phyloP scores from a whole-genome alignment of 2,888 invertebrate genomes.

The Epirrita christyi region DNA sequence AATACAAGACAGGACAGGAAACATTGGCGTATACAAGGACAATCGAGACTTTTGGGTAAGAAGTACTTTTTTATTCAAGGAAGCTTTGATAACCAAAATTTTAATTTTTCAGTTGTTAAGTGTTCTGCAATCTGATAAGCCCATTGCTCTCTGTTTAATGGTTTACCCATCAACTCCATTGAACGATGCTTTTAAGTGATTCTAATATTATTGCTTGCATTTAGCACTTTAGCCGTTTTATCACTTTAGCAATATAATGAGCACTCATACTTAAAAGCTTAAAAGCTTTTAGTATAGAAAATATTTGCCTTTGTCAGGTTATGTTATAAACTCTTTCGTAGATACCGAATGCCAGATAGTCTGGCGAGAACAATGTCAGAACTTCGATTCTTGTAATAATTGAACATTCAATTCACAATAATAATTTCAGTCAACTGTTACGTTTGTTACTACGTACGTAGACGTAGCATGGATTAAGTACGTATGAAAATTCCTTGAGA shows the following conservation, averaged over 20 bases:
- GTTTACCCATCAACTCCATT: slow-evolving; percentile 6
- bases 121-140: neutral
- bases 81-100: neutral
- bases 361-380: too few species aligned
- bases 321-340: neutral
- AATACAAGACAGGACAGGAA: too few species aligned
- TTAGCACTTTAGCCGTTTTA: slow-evolving; percentile 14
- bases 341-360: too few species aligned
- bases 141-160: neutral
- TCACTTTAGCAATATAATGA: slow-evolving; percentile 13
- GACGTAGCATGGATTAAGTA: too few species aligned
- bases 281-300: slow-evolving; percentile 9
- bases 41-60: too few species aligned
- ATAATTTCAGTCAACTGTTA: too few species aligned
- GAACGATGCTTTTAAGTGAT: slow-evolving; percentile 5
- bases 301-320: slow-evolving; percentile 1
- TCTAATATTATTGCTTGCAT: slow-evolving; percentile 13
- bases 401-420: too few species aligned
- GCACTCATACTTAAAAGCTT: slow-evolving; percentile 19
- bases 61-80: too few species aligned
- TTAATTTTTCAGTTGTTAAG: neutral
- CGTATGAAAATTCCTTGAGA: too few species aligned
- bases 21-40: too few species aligned
- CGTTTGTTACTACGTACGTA: too few species aligned
- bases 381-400: too few species aligned